Evolutionary conservation across 2,888 invertebrate species (phyloP).

Genomic region (Muschampia plurimacula): DNA sequence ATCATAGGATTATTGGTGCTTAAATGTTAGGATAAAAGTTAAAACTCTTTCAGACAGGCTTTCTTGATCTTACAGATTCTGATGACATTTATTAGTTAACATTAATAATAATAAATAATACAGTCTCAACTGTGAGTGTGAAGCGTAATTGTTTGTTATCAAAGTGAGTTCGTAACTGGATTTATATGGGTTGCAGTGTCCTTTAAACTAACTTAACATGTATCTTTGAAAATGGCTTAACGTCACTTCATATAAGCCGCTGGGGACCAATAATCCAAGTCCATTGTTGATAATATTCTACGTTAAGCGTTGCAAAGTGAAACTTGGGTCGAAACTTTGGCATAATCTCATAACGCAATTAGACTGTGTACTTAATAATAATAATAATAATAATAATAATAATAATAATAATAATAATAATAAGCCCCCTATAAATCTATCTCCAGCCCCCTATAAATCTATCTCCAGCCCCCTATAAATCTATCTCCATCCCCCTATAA

Average conservation of each 20-base stretch:
- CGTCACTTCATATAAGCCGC: not conserved
- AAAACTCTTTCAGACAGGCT: too few relatives aligned
- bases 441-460: conserved; percentile 2
- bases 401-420: conserved; percentile 5
- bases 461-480: conserved; percentile 1
- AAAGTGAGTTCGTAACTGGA: too few relatives aligned
- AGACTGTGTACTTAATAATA: not conserved
- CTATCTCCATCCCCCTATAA: conserved; percentile 2
- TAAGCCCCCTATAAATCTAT: conserved; percentile 1
- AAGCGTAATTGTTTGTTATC: too few relatives aligned
- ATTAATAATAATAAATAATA: too few relatives aligned
- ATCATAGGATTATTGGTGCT: too few relatives aligned
- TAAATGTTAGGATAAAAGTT: too few relatives aligned
- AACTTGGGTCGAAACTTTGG: not conserved
- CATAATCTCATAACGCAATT: conserved; percentile 3
- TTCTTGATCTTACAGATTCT: too few relatives aligned
- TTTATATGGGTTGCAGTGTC: too few relatives aligned
- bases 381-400: too few relatives aligned
- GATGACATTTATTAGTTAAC: too few relatives aligned
- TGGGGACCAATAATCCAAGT: not conserved
- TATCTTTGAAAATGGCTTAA: not conserved
- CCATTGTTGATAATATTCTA: conserved; percentile 7
- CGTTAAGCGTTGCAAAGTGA: conserved; percentile 7
- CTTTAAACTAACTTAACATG: too few relatives aligned
- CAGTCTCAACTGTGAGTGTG: too few relatives aligned